Conservation (phyloP, 64 coral and sea anemone genomes). For the Montipora cactus region DNA sequence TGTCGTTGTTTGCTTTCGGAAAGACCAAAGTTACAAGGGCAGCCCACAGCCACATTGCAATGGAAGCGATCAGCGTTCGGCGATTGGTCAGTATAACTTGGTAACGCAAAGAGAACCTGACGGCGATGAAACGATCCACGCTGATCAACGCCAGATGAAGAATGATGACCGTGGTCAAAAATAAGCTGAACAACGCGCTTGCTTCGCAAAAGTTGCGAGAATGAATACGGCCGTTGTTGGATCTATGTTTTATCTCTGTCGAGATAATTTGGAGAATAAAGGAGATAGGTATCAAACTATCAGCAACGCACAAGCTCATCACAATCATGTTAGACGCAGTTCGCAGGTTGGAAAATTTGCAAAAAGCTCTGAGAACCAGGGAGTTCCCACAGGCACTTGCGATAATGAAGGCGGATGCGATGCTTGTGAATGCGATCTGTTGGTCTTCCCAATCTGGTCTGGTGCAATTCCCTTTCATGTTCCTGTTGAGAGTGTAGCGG, state of each 20-base stretch:
- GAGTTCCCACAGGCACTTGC: not conserved
- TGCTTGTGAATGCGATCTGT: too few species aligned
- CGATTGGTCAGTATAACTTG: slow-evolving; percentile 9
- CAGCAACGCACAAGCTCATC: slow-evolving; percentile 36
- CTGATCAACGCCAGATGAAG: slow-evolving; percentile 23
- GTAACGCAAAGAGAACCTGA: not conserved
- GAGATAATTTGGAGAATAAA: not conserved
- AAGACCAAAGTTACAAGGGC: not conserved
- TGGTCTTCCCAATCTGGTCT: too few species aligned
- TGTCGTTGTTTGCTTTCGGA: not conserved
- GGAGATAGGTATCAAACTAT: not conserved
- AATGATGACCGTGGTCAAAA: not conserved
- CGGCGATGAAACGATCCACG: slow-evolving; percentile 11
- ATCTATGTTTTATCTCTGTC: not conserved
- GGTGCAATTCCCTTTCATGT: too few species aligned
- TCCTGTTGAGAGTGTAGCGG: too few species aligned
- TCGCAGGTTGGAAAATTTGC: slow-evolving; percentile 9
- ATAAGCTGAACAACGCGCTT: not conserved
- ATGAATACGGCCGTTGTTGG: not conserved
- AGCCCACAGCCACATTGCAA: not conserved
- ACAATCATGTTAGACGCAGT: slow-evolving; percentile 18
- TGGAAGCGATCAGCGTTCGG: not conserved
- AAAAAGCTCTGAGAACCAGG: slow-evolving; percentile 5
- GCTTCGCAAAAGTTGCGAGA: not conserved
- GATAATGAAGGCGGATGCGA: too few species aligned